Conservation (phyloP, 2,113 vertebrate species). For the Tenebrosternarchus preto region DNA sequence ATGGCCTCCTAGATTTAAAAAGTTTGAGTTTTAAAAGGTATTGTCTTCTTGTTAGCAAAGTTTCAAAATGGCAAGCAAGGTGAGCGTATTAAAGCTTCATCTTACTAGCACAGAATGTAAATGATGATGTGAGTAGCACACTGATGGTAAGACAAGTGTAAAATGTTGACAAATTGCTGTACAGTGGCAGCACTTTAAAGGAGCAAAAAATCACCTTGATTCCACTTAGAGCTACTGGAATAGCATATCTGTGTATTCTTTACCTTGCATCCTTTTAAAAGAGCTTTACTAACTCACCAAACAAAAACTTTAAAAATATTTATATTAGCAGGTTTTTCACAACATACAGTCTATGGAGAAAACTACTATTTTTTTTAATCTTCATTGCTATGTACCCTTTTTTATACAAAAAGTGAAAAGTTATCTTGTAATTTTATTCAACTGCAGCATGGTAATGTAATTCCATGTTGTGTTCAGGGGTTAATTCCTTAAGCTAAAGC, state of each 20-base stretch:
- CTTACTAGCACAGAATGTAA: constrained; percentile 2
- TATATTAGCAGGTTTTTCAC: not conserved
- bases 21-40: not conserved
- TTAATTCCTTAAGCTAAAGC: no score
- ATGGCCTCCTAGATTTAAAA: not conserved
- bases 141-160: constrained; percentile 24
- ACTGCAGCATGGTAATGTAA: no score
- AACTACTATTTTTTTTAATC: not conserved
- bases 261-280: not conserved
- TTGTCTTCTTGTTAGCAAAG: not conserved
- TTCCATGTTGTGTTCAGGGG: no score
- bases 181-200: not conserved
- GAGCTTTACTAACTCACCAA: not conserved
- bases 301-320: not conserved
- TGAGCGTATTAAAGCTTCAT: not conserved
- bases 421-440: no score
- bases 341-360: not conserved
- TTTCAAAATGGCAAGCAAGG: constrained; percentile 2
- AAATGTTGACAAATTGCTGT: constrained; percentile 2
- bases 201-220: constrained; percentile 4
- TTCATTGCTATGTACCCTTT: not conserved
- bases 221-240: not conserved
- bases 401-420: not conserved
- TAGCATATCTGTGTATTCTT: not conserved
- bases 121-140: not conserved